Conservation (phyloP, 2,888 invertebrate species). For the Pachydiplax longipennis region DNA sequence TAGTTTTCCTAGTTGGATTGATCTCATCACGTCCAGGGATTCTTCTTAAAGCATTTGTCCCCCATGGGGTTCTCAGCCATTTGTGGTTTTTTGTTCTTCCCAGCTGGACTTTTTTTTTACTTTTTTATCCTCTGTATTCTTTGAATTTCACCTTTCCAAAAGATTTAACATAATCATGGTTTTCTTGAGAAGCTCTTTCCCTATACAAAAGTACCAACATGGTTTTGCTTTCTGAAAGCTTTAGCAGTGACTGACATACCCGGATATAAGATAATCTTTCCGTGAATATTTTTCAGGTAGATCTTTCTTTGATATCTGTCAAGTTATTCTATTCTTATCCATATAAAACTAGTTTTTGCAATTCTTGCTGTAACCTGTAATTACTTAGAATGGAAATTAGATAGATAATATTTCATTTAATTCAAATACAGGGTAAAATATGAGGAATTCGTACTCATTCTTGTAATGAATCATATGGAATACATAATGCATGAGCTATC, state of each 20-base stretch:
- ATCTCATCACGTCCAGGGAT: conserved; percentile 23
- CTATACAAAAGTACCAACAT: neutral
- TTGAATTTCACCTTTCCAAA: neutral
- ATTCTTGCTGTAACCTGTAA: too few relatives aligned
- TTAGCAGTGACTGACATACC: neutral
- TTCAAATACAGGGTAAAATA: too few relatives aligned
- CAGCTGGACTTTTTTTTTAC: neutral
- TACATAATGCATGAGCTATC: too few relatives aligned
- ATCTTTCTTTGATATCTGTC: neutral
- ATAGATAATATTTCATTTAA: too few relatives aligned
- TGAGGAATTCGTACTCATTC: too few relatives aligned
- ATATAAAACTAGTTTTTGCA: neutral
- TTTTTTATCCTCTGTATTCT: neutral
- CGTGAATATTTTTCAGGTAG: neutral
- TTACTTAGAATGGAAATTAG: too few relatives aligned
- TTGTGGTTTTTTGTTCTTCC: neutral
- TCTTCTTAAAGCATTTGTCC: conserved; percentile 27
- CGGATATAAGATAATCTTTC: neutral
- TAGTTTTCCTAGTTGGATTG: neutral
- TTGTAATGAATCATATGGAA: too few relatives aligned
- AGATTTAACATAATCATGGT: neutral
- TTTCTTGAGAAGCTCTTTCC: neutral
- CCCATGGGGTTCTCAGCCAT: conserved; percentile 33
- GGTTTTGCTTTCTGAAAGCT: neutral
- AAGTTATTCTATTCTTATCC: neutral